Conservation (phyloP, 2,888 invertebrate species). For the Cephus spinipes region DNA sequence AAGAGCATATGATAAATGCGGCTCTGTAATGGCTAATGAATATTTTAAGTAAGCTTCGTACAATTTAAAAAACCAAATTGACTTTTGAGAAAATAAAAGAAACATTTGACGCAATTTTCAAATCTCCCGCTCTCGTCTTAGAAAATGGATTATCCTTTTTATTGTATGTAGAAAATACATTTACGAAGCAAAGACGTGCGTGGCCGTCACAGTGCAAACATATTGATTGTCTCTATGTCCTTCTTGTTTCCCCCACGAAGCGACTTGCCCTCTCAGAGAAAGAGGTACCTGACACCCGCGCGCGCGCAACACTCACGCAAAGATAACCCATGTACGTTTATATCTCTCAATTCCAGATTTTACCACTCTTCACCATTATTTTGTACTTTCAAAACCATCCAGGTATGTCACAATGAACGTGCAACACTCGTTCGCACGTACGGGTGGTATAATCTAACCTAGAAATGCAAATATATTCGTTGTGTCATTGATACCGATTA, state of each 20-base stretch:
- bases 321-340: neutral
- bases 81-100: no score
- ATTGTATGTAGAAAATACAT: neutral
- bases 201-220: conserved; percentile 36
- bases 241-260: conserved; percentile 18
- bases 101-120: neutral
- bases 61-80: no score
- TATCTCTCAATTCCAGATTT: neutral
- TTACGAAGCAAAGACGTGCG: conserved; percentile 24
- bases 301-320: conserved; percentile 10
- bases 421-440: conserved; percentile 12
- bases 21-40: no score
- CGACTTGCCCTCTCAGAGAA: conserved; percentile 20
- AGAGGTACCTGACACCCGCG: conserved; percentile 20
- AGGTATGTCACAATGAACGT: neutral
- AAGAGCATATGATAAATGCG: neutral
- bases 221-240: conserved; percentile 40
- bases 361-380: neutral
- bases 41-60: no score
- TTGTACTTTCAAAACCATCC: neutral
- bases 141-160: neutral
- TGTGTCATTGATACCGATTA: conserved; percentile 1
- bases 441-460: conserved; percentile 38
- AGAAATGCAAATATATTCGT: conserved; percentile 45
- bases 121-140: neutral